These are phyloP conservation scores for Archivesica marissinica DNA, from an alignment of 1,140 invertebrate species.

Conservation along the genomic window DNA sequence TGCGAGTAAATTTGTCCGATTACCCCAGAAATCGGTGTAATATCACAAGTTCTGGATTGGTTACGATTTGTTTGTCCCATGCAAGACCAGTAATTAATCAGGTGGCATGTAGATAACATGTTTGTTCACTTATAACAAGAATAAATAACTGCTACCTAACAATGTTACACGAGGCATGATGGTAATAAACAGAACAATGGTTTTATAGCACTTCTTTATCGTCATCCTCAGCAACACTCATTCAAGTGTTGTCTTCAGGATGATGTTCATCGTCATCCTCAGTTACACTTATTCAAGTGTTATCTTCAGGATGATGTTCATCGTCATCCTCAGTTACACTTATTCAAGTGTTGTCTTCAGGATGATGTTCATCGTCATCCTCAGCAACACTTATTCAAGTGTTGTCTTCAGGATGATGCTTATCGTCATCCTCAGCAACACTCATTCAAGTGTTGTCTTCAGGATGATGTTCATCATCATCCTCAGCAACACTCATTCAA, in stretches of 20 bases:
- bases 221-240: not conserved
- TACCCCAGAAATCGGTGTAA: too few species aligned
- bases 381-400: not conserved
- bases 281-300: not conserved
- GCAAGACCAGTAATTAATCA: not conserved
- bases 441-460: not conserved
- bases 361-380: not conserved
- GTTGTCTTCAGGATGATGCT: not conserved
- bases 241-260: not conserved
- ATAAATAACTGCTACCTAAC: conserved; percentile 14
- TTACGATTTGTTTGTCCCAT: not conserved
- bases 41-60: conserved; percentile 18
- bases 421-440: not conserved
- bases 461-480: not conserved
- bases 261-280: not conserved
- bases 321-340: conserved; percentile 3
- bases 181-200: conserved; percentile 11
- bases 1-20: too few species aligned
- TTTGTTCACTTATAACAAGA: conserved; percentile 5
- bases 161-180: conserved; percentile 15
- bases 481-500: not conserved
- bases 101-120: not conserved
- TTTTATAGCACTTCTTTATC: conserved; percentile 10
- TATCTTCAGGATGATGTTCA: not conserved
- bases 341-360: not conserved